Evolutionary conservation across 1,140 invertebrate genomes (phyloP), one percentile per base, ranked within the genome.

Genomic region (Asobara japonica): DNA sequence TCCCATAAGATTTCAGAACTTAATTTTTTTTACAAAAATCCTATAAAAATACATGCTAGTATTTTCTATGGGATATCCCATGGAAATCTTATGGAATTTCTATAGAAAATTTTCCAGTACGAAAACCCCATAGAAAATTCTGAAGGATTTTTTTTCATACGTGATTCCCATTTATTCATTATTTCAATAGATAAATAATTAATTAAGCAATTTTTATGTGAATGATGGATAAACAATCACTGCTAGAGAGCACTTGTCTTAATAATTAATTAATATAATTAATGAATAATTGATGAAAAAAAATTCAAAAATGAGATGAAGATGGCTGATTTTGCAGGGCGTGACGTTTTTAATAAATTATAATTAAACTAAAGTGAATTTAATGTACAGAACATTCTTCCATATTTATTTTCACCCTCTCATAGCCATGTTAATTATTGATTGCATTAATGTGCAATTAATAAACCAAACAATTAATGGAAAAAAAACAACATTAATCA

Each of bases 331-430:
- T 18, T 41, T 60, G 30, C 48, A 18, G 74, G 66, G 60, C 31
- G 62, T 71, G 20, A 69, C 25, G 31, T 48, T 64, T 71, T 56
- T 60, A 0, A 56, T 33, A 31, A 8, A 65, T 45, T 45, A 45
- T 16, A 6, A 33, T 33, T 20, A 64, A 45, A 13, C 16, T 20
- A 29, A 66, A 45, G 20, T 67, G 56, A 22, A 72, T 51, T 41
- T 41, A 67, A 78, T 80, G 77, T 76, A 76, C 77, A 76, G 74
- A 75, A 77, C 72, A 78, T 79, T 82, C 76, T 79, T 80, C 74
- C 80, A 80, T 74, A 69, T 74, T 74, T 76, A 68, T 61, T 31
- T 73, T 71, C 56, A 70, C 71, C 11, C 30, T 73, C 48, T 38
- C 61, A 48, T 48, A 48, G 20, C 27, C 33, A 20, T 41, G 62